Evolutionary conservation across 1,140 invertebrate species (phyloP).

Genomic region (Scaptomyza hsui): DNA sequence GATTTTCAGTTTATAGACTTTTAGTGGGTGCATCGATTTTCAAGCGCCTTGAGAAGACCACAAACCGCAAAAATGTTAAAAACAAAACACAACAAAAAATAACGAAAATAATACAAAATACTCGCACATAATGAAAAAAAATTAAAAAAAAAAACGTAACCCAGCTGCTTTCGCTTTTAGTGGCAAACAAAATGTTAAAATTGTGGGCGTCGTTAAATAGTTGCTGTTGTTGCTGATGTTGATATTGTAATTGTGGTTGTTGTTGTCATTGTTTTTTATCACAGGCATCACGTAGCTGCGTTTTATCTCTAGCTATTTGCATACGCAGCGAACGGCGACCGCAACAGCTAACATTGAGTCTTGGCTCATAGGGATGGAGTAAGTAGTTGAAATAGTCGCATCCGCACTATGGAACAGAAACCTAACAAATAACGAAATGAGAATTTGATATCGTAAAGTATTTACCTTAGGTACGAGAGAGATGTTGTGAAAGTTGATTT

Average conservation of each 20-base stretch:
- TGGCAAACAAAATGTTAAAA: slow-evolving; percentile 65
- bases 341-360: slow-evolving; percentile 50
- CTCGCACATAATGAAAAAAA: slow-evolving; percentile 13
- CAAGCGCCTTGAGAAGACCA: slow-evolving; percentile 63
- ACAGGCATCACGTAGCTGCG: slow-evolving; percentile 65
- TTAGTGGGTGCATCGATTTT: slow-evolving; percentile 65
- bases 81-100: slow-evolving; percentile 20
- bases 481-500: background rate
- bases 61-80: slow-evolving; percentile 61
- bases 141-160: slow-evolving; percentile 5
- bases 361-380: slow-evolving; percentile 41
- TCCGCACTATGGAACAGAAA: slow-evolving; percentile 22
- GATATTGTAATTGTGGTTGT: slow-evolving; percentile 24
- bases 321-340: slow-evolving; percentile 60
- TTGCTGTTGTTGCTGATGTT: slow-evolving; percentile 42
- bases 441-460: background rate
- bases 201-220: slow-evolving; percentile 66
- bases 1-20: slow-evolving; percentile 46
- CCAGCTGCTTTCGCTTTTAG: slow-evolving; percentile 69
- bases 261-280: slow-evolving; percentile 64
- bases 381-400: background rate
- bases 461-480: background rate
- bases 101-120: slow-evolving; percentile 23
- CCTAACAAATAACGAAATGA: background rate
- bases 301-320: slow-evolving; percentile 74